Evolutionary conservation across 2,113 vertebrate species (phyloP).

Genomic region (Mustelus asterias): DNA sequence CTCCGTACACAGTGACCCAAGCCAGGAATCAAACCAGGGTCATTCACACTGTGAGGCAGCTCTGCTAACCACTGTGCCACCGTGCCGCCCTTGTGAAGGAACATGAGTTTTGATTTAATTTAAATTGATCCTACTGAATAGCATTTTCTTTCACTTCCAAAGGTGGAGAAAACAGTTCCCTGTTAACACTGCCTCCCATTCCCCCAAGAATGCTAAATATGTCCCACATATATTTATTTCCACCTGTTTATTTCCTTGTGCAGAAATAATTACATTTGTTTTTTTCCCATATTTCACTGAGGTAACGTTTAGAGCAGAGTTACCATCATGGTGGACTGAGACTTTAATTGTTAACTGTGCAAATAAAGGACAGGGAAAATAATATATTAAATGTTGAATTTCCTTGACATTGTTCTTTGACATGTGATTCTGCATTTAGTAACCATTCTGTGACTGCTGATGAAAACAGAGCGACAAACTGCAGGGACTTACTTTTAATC

Average conservation of each 20-base stretch:
- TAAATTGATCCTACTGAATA: not conserved
- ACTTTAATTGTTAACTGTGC: not conserved
- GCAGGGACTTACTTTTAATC: not conserved
- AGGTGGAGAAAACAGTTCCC: not conserved
- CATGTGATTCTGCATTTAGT: not conserved
- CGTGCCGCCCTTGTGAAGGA: not conserved
- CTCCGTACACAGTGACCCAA: no score
- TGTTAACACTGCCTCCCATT: not conserved
- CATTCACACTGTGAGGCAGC: no score
- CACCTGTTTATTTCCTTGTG: not conserved
- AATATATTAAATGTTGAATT: not conserved
- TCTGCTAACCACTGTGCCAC: no score
- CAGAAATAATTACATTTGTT: not conserved
- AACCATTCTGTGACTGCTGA: not conserved
- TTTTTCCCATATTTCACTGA: not conserved
- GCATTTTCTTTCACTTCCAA: not conserved
- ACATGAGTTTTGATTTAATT: constrained; percentile 10
- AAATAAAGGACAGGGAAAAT: not conserved
- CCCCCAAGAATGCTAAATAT: not conserved
- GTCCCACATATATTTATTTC: not conserved
- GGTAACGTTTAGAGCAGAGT: not conserved
- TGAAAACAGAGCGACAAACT: not conserved
- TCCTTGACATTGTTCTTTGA: not conserved
- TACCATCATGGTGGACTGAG: not conserved
- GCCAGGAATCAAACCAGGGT: no score